A percentile compares a stretch with the other conserved stretches of the same genome.
These are phyloP conservation scores for Anser cygnoides DNA, from an alignment of 2,113 vertebrate species.

Conservation along the genomic window DNA sequence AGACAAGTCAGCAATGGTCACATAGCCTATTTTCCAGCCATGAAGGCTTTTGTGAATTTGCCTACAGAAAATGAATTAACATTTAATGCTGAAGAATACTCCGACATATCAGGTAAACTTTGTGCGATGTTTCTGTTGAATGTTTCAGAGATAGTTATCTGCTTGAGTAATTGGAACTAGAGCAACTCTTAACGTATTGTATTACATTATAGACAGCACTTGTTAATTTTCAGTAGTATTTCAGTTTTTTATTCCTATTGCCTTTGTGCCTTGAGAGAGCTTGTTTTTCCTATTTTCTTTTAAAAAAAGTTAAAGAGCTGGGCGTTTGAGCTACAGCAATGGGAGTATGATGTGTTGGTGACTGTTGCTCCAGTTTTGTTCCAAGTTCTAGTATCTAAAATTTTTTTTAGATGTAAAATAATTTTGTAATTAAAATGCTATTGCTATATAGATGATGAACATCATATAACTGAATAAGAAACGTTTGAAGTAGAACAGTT, in stretches of 20 bases:
- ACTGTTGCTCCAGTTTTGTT: background rate
- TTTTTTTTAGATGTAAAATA: background rate
- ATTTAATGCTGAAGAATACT: slow-evolving; percentile 98
- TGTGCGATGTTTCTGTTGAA: background rate
- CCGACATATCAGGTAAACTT: slow-evolving; percentile 93
- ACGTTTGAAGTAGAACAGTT: background rate
- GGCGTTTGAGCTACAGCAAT: background rate
- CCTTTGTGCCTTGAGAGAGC: background rate
- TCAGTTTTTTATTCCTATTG: background rate
- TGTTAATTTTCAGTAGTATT: background rate
- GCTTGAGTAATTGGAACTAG: background rate
- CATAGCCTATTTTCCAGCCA: slow-evolving; percentile 98
- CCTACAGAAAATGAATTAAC: slow-evolving; percentile 98
- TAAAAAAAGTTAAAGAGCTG: background rate
- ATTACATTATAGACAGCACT: background rate
- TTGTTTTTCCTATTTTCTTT: background rate
- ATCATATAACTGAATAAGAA: background rate
- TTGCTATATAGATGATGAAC: background rate
- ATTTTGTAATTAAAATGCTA: background rate
- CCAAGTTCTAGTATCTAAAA: background rate
- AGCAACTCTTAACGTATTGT: background rate
- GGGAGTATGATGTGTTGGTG: background rate
- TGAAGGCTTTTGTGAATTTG: slow-evolving; percentile 99
- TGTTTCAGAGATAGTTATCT: background rate
- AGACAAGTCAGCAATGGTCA: slow-evolving; percentile 98